Percentiles rank a stretch among this genome's conserved stretches.
Evolutionary conservation across 2,797 vertebrate species (phyloP).

Genomic region (Petrocephalus schoutedeni): DNA sequence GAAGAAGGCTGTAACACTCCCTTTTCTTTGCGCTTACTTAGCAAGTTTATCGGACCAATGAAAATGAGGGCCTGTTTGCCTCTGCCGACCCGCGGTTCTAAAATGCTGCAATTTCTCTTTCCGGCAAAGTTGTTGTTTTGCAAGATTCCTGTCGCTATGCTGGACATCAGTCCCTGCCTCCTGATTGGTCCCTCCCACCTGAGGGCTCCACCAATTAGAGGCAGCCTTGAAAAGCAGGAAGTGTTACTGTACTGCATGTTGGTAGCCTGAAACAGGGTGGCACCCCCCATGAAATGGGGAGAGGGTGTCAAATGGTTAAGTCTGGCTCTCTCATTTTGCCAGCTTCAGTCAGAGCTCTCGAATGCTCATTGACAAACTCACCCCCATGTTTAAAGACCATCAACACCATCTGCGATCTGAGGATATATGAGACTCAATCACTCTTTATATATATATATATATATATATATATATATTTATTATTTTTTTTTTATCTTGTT

Average conservation of each 20-base stretch:
- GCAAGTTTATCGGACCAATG: background rate
- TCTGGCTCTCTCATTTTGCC: too few species aligned
- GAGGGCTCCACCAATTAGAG: slow-evolving; percentile 50
- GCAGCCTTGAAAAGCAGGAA: slow-evolving; percentile 45
- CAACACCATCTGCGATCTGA: background rate
- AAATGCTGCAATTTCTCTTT: background rate
- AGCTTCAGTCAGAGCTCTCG: too few species aligned
- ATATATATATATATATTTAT: background rate
- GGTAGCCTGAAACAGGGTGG: background rate
- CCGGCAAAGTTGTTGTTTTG: background rate
- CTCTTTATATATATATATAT: too few species aligned
- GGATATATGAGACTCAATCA: background rate
- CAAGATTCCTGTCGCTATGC: slow-evolving; percentile 39
- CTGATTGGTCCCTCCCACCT: slow-evolving; percentile 45
- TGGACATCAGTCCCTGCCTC: slow-evolving; percentile 47
- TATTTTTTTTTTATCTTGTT: background rate
- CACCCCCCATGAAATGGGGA: background rate
- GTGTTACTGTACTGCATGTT: slow-evolving; percentile 40
- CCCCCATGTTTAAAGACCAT: background rate
- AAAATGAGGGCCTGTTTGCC: background rate
- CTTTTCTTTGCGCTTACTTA: background rate
- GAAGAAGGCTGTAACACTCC: background rate
- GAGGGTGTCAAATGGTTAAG: background rate
- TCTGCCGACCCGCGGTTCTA: background rate
- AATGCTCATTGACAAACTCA: too few species aligned